Percentiles rank a stretch among this genome's conserved stretches.
phyloP scores from a whole-genome alignment of 1,140 invertebrate species.

The Harlomillsia oculata region DNA sequence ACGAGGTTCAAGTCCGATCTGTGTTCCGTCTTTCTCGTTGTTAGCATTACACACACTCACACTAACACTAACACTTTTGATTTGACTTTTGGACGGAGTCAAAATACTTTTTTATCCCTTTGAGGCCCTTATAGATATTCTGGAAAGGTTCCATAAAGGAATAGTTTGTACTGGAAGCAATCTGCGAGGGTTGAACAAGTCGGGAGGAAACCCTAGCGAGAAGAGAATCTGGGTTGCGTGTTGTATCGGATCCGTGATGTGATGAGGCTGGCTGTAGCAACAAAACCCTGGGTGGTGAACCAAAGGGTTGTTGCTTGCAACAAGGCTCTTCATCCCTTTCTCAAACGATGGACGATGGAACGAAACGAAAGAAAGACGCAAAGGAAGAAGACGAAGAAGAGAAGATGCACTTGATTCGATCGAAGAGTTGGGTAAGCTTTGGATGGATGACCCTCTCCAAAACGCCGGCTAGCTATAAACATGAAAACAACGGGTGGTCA shows the following conservation, averaged over 20 bases:
- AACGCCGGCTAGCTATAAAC: slow-evolving; percentile 23
- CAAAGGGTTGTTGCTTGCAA: not conserved
- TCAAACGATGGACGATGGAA: not conserved
- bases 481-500: slow-evolving; percentile 29
- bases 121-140: too few species aligned
- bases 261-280: not conserved
- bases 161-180: too few species aligned
- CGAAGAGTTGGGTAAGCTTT: slow-evolving; percentile 4
- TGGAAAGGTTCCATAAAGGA: too few species aligned
- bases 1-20: too few species aligned
- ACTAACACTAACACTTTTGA: too few species aligned
- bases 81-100: not conserved
- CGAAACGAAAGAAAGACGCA: not conserved
- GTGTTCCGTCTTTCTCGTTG: too few species aligned
- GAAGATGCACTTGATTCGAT: not conserved
- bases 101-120: too few species aligned
- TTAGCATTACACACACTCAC: too few species aligned
- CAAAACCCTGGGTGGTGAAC: slow-evolving; percentile 19
- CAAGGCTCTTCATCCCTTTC: not conserved
- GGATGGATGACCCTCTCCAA: not conserved
- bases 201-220: slow-evolving; percentile 6
- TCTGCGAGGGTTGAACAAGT: too few species aligned
- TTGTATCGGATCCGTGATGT: not conserved
- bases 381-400: not conserved
- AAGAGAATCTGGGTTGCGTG: slow-evolving; percentile 11